A percentile compares a stretch with the other conserved stretches of the same genome.
Conservation (phyloP, 2,797 vertebrate genomes). For the Psittacula echo region DNA sequence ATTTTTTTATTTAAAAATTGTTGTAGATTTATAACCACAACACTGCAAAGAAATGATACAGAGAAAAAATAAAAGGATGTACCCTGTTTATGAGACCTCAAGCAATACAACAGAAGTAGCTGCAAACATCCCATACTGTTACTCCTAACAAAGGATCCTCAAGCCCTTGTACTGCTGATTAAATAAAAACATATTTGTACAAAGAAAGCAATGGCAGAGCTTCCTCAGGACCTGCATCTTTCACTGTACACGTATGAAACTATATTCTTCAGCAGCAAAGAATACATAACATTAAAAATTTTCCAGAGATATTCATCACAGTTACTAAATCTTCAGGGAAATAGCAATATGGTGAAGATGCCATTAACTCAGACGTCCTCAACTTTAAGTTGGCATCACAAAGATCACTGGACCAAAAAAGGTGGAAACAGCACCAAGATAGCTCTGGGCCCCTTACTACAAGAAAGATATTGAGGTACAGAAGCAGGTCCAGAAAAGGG, state of each 20-base stretch:
- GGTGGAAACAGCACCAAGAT: not conserved
- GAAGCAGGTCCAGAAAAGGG: not conserved
- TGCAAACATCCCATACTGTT: not conserved
- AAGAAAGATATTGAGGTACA: not conserved
- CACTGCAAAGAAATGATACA: not conserved
- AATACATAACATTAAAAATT: not conserved
- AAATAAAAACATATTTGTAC: not conserved
- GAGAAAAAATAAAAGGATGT: not conserved
- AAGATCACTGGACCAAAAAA: not conserved
- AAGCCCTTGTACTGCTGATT: not conserved
- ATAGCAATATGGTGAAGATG: not conserved
- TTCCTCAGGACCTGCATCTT: not conserved
- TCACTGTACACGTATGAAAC: not conserved
- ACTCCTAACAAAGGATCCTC: not conserved
- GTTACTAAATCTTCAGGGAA: not conserved
- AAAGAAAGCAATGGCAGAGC: not conserved
- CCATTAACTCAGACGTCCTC: not conserved
- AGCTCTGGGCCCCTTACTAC: not conserved
- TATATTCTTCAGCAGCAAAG: not conserved
- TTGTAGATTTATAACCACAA: not conserved
- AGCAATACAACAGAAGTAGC: not conserved
- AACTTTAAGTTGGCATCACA: not conserved
- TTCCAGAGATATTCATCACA: not conserved
- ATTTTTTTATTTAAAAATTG: constrained; percentile 3
- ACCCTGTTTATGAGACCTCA: not conserved